Conservation (phyloP, 53 echinoderm and acorn worm genomes). For the Mesocentrotus franciscanus region DNA sequence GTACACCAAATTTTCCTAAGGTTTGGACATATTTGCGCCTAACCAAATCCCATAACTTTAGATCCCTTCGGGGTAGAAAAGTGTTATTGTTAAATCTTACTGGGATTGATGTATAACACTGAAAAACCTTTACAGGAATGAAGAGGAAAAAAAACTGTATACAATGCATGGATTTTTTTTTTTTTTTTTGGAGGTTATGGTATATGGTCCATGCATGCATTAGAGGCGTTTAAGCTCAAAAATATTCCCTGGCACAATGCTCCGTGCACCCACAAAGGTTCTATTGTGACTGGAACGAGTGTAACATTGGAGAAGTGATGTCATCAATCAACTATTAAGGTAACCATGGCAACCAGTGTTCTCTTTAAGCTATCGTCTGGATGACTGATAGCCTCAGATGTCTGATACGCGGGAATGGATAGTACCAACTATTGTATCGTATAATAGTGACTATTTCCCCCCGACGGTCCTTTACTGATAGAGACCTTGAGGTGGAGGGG, state of each 20-base stretch:
- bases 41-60: neutral
- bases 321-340: conserved; percentile 70
- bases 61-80: neutral
- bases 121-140: neutral
- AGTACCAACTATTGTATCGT: neutral
- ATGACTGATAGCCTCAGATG: conserved; percentile 62
- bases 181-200: neutral
- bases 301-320: conserved; percentile 65
- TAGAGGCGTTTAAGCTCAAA: conserved; percentile 11
- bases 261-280: neutral
- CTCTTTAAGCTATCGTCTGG: conserved; percentile 21
- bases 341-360: conserved; percentile 54
- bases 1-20: no score
- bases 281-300: conserved; percentile 37
- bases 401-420: neutral
- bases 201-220: neutral
- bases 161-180: neutral
- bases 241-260: conserved; percentile 49
- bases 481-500: neutral
- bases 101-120: neutral
- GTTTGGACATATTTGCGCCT: neutral
- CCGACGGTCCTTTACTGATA: neutral
- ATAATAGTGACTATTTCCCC: neutral
- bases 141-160: neutral
- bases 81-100: neutral